Base-by-base conservation (phyloP, 2,888 invertebrate species). In the Gastracanthus pulcherrimus region DNA sequence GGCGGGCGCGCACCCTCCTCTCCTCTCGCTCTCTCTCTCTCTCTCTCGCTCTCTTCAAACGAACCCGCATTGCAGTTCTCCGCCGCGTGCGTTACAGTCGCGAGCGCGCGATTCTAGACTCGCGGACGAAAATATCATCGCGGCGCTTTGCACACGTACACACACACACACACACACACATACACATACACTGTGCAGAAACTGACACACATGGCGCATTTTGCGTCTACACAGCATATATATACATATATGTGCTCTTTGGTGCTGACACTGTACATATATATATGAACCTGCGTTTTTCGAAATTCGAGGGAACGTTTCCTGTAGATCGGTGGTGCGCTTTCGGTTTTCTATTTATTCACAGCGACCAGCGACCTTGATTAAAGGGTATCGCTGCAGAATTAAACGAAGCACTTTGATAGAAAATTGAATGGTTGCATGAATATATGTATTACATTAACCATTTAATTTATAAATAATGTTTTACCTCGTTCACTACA, bases 41-140 rank as follows among this genome's bases (percentile, higher is more conserved):
- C 45, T 45, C 55, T 29, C 58, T 62, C 62, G 31, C 55, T 55
- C 66, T 34, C 60, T 16, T 70, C 66, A 69, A 67, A 69, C 69
- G 69, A 77, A 62, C 45, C 75, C 66, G 75, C 75, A 82, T 82
- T 79, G 74, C 78, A 76, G 75, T 79, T 79, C 51, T 62, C 62
- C 62, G 16, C 29, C 64, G 55, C 36, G 69, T 34, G 34, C 72
- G 67, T 70, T 70, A 62, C 55, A 45, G 29, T 64, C 64, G 29
- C 38, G n/a, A n/a, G 51, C 36, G 23, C 34, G 71, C 11, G 36
- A 19, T 16, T 64, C 3, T n/a, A n/a, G n/a, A n/a, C n/a, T n/a
- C n/a, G n/a, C n/a, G n/a, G n/a, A n/a, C n/a, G n/a, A 26, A 67
- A 67, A 36, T 13, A 45, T 45, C 45, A 45, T n/a, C 45, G 45